phyloP scores from a whole-genome alignment of 2,113 vertebrate species.

The Myiagra hebetior region DNA sequence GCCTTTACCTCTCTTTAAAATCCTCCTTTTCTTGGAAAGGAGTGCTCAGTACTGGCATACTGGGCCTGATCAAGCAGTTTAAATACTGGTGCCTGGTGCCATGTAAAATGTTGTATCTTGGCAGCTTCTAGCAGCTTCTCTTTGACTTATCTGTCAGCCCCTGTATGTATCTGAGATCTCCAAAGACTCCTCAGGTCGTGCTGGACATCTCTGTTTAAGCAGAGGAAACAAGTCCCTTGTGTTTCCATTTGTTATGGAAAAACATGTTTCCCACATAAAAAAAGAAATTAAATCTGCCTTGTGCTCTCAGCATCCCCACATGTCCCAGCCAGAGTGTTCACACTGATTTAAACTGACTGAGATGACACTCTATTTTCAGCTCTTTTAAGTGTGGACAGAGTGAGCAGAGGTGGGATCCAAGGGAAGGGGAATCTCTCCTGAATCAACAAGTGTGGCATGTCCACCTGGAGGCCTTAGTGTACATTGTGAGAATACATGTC shows the following conservation, averaged over 20 bases:
- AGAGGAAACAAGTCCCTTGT: not conserved
- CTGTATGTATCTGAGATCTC: not conserved
- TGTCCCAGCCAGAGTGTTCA: not conserved
- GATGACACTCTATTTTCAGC: not conserved
- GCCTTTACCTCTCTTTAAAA: not conserved
- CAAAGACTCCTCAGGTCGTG: not conserved
- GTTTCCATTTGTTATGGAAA: not conserved
- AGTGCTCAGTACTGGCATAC: not conserved
- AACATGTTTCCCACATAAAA: fast-evolving
- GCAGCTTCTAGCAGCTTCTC: not conserved
- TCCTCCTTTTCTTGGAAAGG: not conserved
- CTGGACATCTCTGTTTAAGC: not conserved
- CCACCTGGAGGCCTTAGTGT: not conserved
- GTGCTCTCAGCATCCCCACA: not conserved
- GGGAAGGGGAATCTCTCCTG: not conserved
- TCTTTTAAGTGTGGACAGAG: not conserved
- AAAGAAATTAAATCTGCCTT: not conserved
- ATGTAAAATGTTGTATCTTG: not conserved
- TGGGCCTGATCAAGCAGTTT: not conserved
- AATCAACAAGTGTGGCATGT: not conserved
- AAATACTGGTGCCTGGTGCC: not conserved
- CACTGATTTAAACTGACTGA: not conserved
- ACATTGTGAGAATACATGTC: not conserved
- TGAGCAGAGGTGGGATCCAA: not conserved
- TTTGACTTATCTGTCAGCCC: not conserved